phyloP scores from a whole-genome alignment of 1,140 invertebrate genomes.

The Glossosoma conforme region DNA sequence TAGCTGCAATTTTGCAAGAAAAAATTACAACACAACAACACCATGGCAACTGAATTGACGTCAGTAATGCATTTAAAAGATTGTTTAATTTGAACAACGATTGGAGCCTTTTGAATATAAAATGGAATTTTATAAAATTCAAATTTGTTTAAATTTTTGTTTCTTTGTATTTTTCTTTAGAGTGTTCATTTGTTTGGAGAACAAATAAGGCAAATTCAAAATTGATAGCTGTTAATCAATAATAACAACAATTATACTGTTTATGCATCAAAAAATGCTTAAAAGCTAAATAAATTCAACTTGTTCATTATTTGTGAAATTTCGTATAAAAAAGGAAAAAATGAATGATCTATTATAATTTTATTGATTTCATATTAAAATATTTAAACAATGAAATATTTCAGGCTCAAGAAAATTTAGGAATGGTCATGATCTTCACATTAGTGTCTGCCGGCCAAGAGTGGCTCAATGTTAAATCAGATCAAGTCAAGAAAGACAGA shows the following conservation, averaged over 20 bases:
- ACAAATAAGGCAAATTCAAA: background rate
- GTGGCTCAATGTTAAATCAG: slow-evolving; percentile 82
- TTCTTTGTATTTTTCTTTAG: no score
- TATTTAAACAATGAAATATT: slow-evolving; percentile 28
- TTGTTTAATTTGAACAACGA: no score
- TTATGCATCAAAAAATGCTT: background rate
- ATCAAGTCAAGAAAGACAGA: slow-evolving; percentile 65
- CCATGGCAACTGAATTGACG: no score
- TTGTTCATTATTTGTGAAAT: slow-evolving; percentile 3
- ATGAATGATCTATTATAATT: background rate
- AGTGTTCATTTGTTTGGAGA: no score
- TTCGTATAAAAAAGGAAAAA: background rate
- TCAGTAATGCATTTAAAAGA: no score
- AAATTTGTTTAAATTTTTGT: no score
- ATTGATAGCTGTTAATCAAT: background rate
- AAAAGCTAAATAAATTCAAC: background rate
- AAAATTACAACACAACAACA: no score
- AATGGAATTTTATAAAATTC: no score
- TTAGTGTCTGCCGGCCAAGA: slow-evolving; percentile 89
- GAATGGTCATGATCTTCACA: slow-evolving; percentile 97
- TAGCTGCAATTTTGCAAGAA: no score
- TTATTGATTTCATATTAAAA: background rate
- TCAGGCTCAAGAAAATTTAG: slow-evolving; percentile 82
- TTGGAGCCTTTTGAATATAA: no score
- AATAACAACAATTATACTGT: background rate